Percentiles rank a stretch among this genome's conserved stretches.
Evolutionary conservation across 2,888 invertebrate species (phyloP).

Genomic region (Caenorhabditis imperialis): DNA sequence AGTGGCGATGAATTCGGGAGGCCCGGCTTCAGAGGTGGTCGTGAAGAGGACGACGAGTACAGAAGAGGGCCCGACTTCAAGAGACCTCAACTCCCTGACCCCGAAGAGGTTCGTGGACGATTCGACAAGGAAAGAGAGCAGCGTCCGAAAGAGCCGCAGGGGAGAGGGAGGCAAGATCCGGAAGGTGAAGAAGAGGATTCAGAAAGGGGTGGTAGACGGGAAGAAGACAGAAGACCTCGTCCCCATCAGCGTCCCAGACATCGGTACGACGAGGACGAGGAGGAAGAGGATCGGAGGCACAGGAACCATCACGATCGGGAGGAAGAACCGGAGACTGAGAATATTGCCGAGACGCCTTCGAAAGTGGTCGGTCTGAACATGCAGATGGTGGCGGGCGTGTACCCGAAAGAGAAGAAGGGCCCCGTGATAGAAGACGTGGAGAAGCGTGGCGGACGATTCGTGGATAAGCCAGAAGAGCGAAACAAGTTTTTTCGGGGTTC

Average conservation of each 20-base stretch:
- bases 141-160: not conserved
- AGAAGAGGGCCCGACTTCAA: slow-evolving; percentile 16
- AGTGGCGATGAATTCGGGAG: slow-evolving; percentile 34
- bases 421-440: slow-evolving; percentile 40
- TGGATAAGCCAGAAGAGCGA: slow-evolving; percentile 34
- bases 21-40: not conserved
- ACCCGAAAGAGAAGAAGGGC: slow-evolving; percentile 47
- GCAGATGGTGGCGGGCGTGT: slow-evolving; percentile 66
- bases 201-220: too few species aligned
- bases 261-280: not conserved
- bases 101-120: slow-evolving; percentile 20
- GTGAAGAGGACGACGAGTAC: slow-evolving; percentile 28
- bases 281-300: slow-evolving; percentile 2
- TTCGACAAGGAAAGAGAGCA: slow-evolving; percentile 44
- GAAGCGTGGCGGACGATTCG: slow-evolving; percentile 34
- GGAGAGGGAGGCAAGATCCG: not conserved
- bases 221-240: not conserved
- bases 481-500: slow-evolving; percentile 52
- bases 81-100: slow-evolving; percentile 38
- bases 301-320: slow-evolving; percentile 14
- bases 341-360: slow-evolving; percentile 47
- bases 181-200: not conserved
- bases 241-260: not conserved
- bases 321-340: slow-evolving; percentile 18
- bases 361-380: slow-evolving; percentile 66